Evolutionary conservation across 2,888 invertebrate species (phyloP), one percentile per base, ranked within the genome.

Genomic region (Drosophila setosimentum): DNA sequence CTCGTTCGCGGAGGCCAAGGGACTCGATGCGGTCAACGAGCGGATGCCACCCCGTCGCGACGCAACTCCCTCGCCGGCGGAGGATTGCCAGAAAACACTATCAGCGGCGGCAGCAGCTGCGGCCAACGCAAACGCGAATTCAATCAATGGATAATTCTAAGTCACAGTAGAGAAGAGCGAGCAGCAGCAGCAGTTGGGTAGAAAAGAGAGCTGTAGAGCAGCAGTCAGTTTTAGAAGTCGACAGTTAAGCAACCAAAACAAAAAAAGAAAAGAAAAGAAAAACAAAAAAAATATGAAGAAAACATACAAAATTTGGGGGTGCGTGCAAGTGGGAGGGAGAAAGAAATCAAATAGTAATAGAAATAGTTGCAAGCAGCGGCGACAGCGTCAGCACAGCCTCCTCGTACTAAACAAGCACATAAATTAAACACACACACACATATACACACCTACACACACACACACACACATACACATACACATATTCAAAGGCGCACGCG

Each of bases 1-100:
- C 92, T 98, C 98, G 91, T 99, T 99, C 94, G 99, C 98, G 93
- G 99, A 99, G 94, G 99, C 99, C 82, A 99, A 99, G 94, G 98
- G 98, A 78, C 94, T 99, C 93, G 99, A 99, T 94, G 98, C 99
- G 92, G 97, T 99, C 94, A 99, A 99, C 94, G 99, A 99, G 94
- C 96, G 99, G 89, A 99, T 99, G 99, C 99, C 99, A 64, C 99
- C 99, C 37, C 95, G 98, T 87, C 95, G 98, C 90, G 97, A 97
- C 92, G 97, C 97, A 29, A 96, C 97, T 77, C 97, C 95, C 86
- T 95, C 95, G 68, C 95, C 95, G 49, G 91, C 91, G 71, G 93
- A 93, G 73, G 93, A 93, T 76, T 83, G 90, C 27, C 91, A 92
- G 74, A 92, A 92, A 58, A 76, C 92, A 59, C 80, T 92, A 70